phyloP scores from a whole-genome alignment of 2,888 invertebrate species.

The Scaptomyza reducta region DNA sequence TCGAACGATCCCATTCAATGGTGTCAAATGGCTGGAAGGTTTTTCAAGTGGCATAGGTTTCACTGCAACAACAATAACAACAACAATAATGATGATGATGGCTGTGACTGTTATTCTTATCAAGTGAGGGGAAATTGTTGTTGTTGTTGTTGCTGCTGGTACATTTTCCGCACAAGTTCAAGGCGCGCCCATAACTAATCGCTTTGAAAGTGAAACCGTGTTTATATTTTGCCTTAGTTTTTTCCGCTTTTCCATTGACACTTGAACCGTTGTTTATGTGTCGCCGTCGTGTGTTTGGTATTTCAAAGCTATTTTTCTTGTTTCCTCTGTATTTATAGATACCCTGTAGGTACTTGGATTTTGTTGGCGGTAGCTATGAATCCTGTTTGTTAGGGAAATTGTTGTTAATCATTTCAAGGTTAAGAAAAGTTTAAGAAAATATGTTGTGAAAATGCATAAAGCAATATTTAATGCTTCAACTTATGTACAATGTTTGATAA shows the following conservation, averaged over 20 bases:
- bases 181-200: slow-evolving; percentile 76
- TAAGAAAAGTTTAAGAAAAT: too few species aligned
- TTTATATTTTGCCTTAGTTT: slow-evolving; percentile 70
- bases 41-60: slow-evolving; percentile 50
- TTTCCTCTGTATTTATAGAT: slow-evolving; percentile 8
- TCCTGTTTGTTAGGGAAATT: too few species aligned
- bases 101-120: slow-evolving; percentile 60
- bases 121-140: slow-evolving; percentile 18
- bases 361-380: not conserved
- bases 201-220: slow-evolving; percentile 81
- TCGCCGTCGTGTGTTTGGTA: slow-evolving; percentile 44
- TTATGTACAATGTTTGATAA: too few species aligned
- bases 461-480: too few species aligned
- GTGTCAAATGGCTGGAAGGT: slow-evolving; percentile 68
- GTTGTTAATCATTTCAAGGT: too few species aligned
- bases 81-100: slow-evolving; percentile 1
- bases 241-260: slow-evolving; percentile 67
- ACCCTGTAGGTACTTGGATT: slow-evolving; percentile 30
- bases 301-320: slow-evolving; percentile 20
- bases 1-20: slow-evolving; percentile 35
- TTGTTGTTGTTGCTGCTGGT: slow-evolving; percentile 29
- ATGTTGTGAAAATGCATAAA: too few species aligned
- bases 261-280: slow-evolving; percentile 61
- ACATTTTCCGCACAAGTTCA: slow-evolving; percentile 61
- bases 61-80: slow-evolving; percentile 5